phyloP scores from a whole-genome alignment of 2,888 invertebrate species.

The Mythimna vitellina region DNA sequence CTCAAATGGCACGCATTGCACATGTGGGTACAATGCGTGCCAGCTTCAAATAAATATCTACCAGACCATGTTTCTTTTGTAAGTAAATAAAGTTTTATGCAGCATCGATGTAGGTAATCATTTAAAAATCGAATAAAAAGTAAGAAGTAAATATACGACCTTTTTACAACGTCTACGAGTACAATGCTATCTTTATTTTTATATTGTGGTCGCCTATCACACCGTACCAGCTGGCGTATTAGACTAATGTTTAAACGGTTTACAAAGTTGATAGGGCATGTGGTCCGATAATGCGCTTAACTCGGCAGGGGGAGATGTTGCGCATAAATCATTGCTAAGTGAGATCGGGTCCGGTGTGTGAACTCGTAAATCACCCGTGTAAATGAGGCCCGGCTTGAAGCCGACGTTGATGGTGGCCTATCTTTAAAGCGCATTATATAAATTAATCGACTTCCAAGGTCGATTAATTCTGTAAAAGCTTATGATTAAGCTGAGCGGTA shows the following conservation, averaged over 20 bases:
- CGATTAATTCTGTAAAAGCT: constrained; percentile 66
- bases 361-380: constrained; percentile 89
- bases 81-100: constrained; percentile 36
- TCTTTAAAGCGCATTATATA: constrained; percentile 79
- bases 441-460: constrained; percentile 75
- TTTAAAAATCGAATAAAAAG: constrained; percentile 49
- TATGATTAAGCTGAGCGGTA: constrained; percentile 44
- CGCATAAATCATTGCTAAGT: constrained; percentile 89
- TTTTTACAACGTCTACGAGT: constrained; percentile 31
- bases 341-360: constrained; percentile 89
- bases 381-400: constrained; percentile 82
- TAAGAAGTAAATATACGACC: constrained; percentile 12
- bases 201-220: constrained; percentile 58
- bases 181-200: constrained; percentile 41
- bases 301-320: constrained; percentile 86
- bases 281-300: constrained; percentile 87
- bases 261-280: constrained; percentile 86
- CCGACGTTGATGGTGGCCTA: constrained; percentile 81
- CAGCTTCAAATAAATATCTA: constrained; percentile 44
- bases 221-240: constrained; percentile 65
- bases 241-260: constrained; percentile 77
- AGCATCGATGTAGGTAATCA: constrained; percentile 22
- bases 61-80: constrained; percentile 41
- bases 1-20: constrained; percentile 45
- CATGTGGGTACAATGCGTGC: constrained; percentile 38